A percentile compares a stretch with the other conserved stretches of the same genome.
phyloP scores from a whole-genome alignment of 2,888 invertebrate genomes.

The Hirtodrosophila histrioides region DNA sequence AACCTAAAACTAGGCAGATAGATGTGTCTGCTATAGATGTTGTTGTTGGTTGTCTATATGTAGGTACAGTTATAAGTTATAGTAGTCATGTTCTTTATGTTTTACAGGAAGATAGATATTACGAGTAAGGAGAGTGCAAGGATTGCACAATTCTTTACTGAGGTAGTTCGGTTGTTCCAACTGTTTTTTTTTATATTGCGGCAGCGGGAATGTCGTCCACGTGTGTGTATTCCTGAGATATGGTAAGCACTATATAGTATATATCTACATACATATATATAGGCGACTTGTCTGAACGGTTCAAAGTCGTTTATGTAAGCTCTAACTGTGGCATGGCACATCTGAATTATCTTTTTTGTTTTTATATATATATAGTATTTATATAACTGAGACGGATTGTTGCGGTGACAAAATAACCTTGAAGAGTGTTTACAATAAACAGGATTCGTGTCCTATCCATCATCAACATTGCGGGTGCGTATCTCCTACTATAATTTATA shows the following conservation, averaged over 20 bases:
- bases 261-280: conserved; percentile 32
- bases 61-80: conserved; percentile 20
- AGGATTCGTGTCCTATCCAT: conserved; percentile 20
- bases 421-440: conserved; percentile 21
- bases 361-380: conserved; percentile 30
- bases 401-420: conserved; percentile 4
- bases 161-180: conserved; percentile 73
- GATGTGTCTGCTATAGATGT: conserved; percentile 26
- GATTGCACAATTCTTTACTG: conserved; percentile 58
- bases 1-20: conserved; percentile 44
- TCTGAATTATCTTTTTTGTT: conserved; percentile 60
- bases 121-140: conserved; percentile 42
- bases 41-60: conserved; percentile 4
- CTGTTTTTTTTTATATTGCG: conserved; percentile 25
- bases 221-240: conserved; percentile 67
- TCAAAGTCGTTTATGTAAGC: conserved; percentile 24
- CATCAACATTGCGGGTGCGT: conserved; percentile 30
- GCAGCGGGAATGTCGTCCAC: conserved; percentile 43
- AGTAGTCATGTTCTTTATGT: neutral
- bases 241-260: conserved; percentile 51
- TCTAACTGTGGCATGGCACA: conserved; percentile 73
- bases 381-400: conserved; percentile 57
- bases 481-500: conserved; percentile 29
- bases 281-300: conserved; percentile 47
- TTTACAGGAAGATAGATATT: conserved; percentile 38